A percentile compares a stretch with the other conserved stretches of the same genome.
These are phyloP conservation scores for Glaucomys volans DNA, from an alignment of 2,113 vertebrate genomes.

Conservation along the genomic window DNA sequence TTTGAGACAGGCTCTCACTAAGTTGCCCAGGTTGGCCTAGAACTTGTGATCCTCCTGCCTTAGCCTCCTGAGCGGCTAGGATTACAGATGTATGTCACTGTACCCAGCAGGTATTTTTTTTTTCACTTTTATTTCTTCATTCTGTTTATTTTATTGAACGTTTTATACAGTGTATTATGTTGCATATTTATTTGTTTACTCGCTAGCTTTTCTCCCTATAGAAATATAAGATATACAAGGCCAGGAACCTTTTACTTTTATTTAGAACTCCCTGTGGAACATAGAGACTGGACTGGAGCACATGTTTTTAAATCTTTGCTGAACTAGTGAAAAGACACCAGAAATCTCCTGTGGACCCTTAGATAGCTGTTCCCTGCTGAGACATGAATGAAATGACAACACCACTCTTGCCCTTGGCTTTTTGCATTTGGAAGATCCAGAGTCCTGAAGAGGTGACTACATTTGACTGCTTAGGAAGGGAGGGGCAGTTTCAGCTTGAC, in stretches of 20 bases:
- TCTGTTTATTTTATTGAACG: slow-evolving; percentile 31
- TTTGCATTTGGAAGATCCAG: background rate
- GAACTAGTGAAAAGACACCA: background rate
- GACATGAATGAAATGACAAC: background rate
- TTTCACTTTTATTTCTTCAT: background rate
- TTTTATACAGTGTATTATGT: background rate
- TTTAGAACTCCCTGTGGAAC: background rate
- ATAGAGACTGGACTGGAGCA: background rate
- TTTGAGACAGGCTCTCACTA: too few relatives aligned
- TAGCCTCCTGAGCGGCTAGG: too few relatives aligned
- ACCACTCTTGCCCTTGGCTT: background rate
- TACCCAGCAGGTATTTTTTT: too few relatives aligned
- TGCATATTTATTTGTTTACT: background rate
- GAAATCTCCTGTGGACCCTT: background rate
- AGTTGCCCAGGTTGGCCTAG: too few relatives aligned
- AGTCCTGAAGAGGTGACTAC: background rate
- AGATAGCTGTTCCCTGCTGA: background rate
- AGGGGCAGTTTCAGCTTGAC: background rate
- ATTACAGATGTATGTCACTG: too few relatives aligned
- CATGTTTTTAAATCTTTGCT: background rate
- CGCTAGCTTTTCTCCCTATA: background rate
- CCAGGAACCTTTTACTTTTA: slow-evolving; percentile 1
- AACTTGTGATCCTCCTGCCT: too few relatives aligned
- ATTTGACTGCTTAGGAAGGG: background rate
- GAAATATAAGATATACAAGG: background rate